These are phyloP conservation scores for Rousettus madagascariensis DNA, from an alignment of 2,797 vertebrate species.

Conservation along the genomic window DNA sequence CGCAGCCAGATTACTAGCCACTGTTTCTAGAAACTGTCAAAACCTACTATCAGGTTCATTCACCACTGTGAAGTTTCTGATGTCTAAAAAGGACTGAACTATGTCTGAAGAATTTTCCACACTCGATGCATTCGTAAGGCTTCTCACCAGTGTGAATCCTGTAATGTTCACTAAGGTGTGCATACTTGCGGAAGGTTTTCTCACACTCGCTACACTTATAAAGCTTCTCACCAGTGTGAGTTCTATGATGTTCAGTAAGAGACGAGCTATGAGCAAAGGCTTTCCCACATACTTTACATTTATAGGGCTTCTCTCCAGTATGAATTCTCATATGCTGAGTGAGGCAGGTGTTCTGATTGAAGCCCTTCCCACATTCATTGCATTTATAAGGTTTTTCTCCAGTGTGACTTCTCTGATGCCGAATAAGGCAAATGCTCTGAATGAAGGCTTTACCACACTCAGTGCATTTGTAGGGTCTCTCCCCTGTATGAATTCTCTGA, in stretches of 20 bases:
- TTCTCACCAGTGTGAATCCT: conserved; percentile 73
- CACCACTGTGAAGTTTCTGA: conserved; percentile 61
- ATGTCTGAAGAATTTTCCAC: conserved; percentile 74
- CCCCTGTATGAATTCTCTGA: conserved; percentile 66
- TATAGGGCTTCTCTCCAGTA: conserved; percentile 70
- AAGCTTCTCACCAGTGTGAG: conserved; percentile 68
- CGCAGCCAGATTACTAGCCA: not conserved
- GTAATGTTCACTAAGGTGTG: conserved; percentile 72
- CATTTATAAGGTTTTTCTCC: conserved; percentile 68
- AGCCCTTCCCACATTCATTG: conserved; percentile 64
- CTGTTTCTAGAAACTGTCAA: not conserved
- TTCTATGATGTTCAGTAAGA: conserved; percentile 61
- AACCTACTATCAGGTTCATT: conserved; percentile 11
- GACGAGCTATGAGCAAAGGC: conserved; percentile 64
- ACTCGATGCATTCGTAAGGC: conserved; percentile 66
- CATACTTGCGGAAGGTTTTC: conserved; percentile 70
- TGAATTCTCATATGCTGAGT: conserved; percentile 66
- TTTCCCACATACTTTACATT: conserved; percentile 66
- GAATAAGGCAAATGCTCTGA: conserved; percentile 66
- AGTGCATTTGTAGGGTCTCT: conserved; percentile 56
- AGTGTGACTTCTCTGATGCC: conserved; percentile 64
- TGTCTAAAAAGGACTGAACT: conserved; percentile 73
- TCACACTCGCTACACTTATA: conserved; percentile 71
- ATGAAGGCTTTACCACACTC: conserved; percentile 68
- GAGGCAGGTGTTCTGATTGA: conserved; percentile 65